Base-by-base conservation (phyloP, 2,888 invertebrate species). In the Hypolimnas misippus region DNA sequence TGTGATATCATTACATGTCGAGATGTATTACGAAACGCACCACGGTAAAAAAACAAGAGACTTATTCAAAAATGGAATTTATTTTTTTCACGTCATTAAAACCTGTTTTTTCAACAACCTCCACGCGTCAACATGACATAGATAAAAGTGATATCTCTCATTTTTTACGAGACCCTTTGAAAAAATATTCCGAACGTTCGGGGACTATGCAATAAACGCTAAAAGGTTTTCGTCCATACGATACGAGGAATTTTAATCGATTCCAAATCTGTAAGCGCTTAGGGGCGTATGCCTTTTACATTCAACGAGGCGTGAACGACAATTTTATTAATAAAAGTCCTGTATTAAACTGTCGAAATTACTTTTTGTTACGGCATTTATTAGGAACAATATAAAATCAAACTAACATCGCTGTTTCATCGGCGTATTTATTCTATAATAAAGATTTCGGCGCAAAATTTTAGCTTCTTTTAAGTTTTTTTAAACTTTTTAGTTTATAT, bases 231-330 rank as follows among this genome's bases (percentile, higher is more conserved):
- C 44, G 51, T 46, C n/a, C 44, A 46, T 21, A 46, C 35, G 53
- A 14, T 21, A 25, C 12, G n/a, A 44, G 59, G 53, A 59, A 59
- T 59, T 59, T 44, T 16, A 46, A 59, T 53, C 44, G 35, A 59
- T 53, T 7, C 33, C 44, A 19, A 21, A 44, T 44, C 19, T 19
- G 44, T 19, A 12, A 44, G 19, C 44, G 21, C 21, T 21, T 21
- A 46, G 44, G 5, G 5, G 12, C 19, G 12, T 46, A 1, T 21
- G 12, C 4, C 21, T 46, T 46, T 44, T 44, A 42, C 42, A 17
- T 16, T 42, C 17, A 42, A 19, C 17, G 42, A 42, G 16, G 8
- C 17, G 17, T 42, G 10, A 42, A 12, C 12, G 44, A 44, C 12
- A 44, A 44, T 21, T 12, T 46, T 17, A 16, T 10, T 12, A 16